Percentiles rank a stretch among this genome's conserved stretches.
phyloP scores from a whole-genome alignment of 2,888 invertebrate genomes.

The Habroteleia sp. region DNA sequence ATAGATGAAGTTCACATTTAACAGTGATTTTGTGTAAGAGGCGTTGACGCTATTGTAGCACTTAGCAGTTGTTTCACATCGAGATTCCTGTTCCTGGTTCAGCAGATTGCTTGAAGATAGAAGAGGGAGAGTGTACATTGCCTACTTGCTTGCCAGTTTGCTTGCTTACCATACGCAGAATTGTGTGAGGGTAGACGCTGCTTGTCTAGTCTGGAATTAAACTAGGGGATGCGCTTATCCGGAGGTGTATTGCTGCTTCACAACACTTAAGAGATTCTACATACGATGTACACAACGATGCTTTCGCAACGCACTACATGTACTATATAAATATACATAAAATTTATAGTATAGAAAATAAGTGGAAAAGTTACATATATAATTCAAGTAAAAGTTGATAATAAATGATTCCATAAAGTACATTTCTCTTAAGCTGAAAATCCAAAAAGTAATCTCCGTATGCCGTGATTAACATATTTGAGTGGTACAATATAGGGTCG shows the following conservation, averaged over 20 bases:
- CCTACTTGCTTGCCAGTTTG: conserved; percentile 59
- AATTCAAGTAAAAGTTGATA: conserved; percentile 11
- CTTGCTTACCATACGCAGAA: conserved; percentile 63
- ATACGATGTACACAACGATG: conserved; percentile 46
- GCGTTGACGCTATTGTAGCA: conserved; percentile 72
- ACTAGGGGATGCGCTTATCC: conserved; percentile 68
- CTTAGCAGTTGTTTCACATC: conserved; percentile 69
- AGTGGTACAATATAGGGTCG: conserved; percentile 42
- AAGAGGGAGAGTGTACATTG: conserved; percentile 45
- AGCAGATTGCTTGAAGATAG: conserved; percentile 50
- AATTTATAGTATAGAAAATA: too few species aligned
- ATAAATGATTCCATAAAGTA: conserved; percentile 31
- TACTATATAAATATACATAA: conserved; percentile 1
- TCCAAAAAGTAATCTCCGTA: conserved; percentile 41
- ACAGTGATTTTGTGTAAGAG: conserved; percentile 75
- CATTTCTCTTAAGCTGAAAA: conserved; percentile 34
- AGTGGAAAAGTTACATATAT: neutral
- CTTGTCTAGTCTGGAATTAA: conserved; percentile 73
- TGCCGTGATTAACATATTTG: conserved; percentile 49
- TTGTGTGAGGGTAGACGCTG: conserved; percentile 70
- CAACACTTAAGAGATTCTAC: conserved; percentile 58
- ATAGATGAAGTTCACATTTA: conserved; percentile 69
- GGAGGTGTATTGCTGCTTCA: conserved; percentile 62
- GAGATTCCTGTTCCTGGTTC: conserved; percentile 58
- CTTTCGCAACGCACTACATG: conserved; percentile 50